Conservation (phyloP, 2,888 invertebrate genomes). For the Mesoligia furuncula region DNA sequence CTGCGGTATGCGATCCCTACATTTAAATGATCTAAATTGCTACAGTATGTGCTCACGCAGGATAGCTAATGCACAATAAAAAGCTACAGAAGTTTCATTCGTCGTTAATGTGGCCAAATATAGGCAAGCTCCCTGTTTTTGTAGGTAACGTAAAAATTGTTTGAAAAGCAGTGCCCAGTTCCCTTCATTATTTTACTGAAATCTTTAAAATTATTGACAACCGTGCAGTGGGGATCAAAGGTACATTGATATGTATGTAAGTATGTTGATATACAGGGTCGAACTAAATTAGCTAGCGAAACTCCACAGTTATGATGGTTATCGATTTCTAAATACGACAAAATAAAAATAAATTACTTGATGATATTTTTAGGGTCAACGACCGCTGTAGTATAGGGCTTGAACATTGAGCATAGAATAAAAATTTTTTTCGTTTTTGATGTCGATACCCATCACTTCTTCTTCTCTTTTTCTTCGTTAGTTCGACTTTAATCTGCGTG, state of each 20-base stretch:
- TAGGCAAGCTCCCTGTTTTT: neutral
- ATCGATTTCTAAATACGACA: neutral
- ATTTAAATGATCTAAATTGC: constrained; percentile 75
- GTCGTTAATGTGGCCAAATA: neutral
- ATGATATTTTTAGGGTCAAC: neutral
- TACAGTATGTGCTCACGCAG: constrained; percentile 77
- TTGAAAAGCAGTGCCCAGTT: neutral
- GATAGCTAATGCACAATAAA: constrained; percentile 22
- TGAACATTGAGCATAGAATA: neutral
- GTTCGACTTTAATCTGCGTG: neutral
- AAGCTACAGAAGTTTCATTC: constrained; percentile 35
- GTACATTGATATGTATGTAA: too few relatives aligned
- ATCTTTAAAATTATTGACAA: neutral
- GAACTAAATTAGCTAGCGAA: too few relatives aligned
- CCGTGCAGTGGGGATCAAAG: neutral
- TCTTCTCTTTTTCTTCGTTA: neutral
- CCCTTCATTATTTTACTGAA: neutral
- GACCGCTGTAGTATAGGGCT: neutral
- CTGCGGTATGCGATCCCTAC: constrained; percentile 78
- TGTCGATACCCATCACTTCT: neutral
- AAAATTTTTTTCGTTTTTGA: neutral
- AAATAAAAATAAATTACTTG: too few relatives aligned
- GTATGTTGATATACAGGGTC: too few relatives aligned
- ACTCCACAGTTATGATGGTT: too few relatives aligned
- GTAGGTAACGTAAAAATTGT: neutral